These are phyloP conservation scores for Chascanopsetta lugubris DNA, from an alignment of 2,113 vertebrate genomes.

Conservation along the genomic window DNA sequence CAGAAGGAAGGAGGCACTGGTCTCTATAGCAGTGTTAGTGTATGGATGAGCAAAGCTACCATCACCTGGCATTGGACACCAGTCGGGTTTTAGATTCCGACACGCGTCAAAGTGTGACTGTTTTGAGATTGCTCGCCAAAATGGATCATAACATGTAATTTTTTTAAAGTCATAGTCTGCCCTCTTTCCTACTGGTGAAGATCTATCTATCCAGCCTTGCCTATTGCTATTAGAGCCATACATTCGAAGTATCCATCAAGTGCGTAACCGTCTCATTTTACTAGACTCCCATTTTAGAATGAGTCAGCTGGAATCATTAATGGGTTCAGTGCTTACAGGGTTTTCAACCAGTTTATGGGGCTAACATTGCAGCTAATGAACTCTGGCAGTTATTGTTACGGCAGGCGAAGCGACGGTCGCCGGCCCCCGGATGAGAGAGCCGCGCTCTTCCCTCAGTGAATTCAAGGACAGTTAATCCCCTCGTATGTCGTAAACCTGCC, in stretches of 20 bases:
- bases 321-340: not conserved
- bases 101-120: too few relatives aligned
- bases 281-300: not conserved
- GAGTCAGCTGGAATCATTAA: not conserved
- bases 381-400: not conserved
- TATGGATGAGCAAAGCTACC: not conserved
- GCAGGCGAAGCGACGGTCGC: not conserved
- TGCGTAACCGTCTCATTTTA: slow-evolving; percentile 1
- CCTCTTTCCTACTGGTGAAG: too few relatives aligned
- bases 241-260: not conserved
- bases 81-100: too few relatives aligned
- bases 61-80: too few relatives aligned
- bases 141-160: too few relatives aligned
- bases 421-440: not conserved
- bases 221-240: too few relatives aligned
- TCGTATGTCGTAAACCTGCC: not conserved
- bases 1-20: slow-evolving; percentile 6
- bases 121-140: too few relatives aligned
- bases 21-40: not conserved
- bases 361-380: slow-evolving; percentile 4
- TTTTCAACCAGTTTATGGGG: not conserved
- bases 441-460: not conserved
- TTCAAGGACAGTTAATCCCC: not conserved
- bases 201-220: too few relatives aligned
- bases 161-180: too few relatives aligned